A percentile compares a stretch with the other conserved stretches of the same genome.
These are phyloP conservation scores for Synanthedon formicaeformis DNA, from an alignment of 2,888 invertebrate species.

Conservation along the genomic window DNA sequence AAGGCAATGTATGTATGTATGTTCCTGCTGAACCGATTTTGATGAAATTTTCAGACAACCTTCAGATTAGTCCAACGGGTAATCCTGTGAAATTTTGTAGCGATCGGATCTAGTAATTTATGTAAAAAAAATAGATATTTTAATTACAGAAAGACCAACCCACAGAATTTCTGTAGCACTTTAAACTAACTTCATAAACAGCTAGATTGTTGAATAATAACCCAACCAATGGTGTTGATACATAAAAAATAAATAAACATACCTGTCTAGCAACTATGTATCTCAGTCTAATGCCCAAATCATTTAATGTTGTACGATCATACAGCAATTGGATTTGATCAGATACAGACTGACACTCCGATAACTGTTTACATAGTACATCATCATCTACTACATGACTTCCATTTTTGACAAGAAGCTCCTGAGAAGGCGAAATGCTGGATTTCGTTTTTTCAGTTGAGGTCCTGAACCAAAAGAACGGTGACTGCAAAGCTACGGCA, in stretches of 20 bases:
- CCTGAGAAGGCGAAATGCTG: conserved; percentile 6
- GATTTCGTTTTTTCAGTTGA: conserved; percentile 27
- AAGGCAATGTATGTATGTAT: too few species aligned
- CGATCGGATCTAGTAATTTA: not conserved
- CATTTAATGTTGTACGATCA: conserved; percentile 74
- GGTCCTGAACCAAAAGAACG: conserved; percentile 80
- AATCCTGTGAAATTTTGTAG: too few species aligned
- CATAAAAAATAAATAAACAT: conserved; percentile 1
- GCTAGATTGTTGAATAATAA: too few species aligned
- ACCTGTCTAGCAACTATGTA: conserved; percentile 81
- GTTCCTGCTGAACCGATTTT: too few species aligned
- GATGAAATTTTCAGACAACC: too few species aligned
- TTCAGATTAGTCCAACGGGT: too few species aligned
- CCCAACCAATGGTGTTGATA: too few species aligned
- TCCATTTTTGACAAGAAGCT: conserved; percentile 52
- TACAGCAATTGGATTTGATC: conserved; percentile 77
- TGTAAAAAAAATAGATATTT: not conserved
- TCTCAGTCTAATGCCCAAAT: conserved; percentile 79
- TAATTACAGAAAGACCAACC: not conserved
- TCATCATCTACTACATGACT: conserved; percentile 45
- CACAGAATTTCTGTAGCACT: not conserved
- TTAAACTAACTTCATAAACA: too few species aligned
- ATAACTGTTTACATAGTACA: conserved; percentile 53
- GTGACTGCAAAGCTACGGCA: conserved; percentile 75
- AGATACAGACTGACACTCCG: conserved; percentile 65